Conservation (phyloP, 2,797 vertebrate species). For the Champsocephalus esox region DNA sequence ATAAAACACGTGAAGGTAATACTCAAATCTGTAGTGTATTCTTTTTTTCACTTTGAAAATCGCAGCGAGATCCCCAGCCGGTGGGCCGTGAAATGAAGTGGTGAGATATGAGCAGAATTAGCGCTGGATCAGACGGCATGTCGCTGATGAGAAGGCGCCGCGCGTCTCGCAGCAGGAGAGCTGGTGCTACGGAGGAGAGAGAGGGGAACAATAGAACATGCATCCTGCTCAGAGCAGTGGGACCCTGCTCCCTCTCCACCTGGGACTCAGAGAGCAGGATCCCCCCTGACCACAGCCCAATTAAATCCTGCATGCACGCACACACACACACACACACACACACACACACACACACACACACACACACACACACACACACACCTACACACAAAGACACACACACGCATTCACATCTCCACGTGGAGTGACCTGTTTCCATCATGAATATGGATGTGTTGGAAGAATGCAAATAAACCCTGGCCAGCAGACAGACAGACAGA, state of each 20-base stretch:
- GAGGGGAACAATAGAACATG: constrained; percentile 75
- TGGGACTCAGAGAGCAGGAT: constrained; percentile 82
- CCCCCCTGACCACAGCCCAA: constrained; percentile 86
- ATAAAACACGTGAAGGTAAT: constrained; percentile 10
- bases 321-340: constrained; percentile 24
- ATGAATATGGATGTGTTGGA: constrained; percentile 87
- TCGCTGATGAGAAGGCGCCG: constrained; percentile 74
- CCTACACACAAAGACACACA: constrained; percentile 17
- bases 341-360: constrained; percentile 21
- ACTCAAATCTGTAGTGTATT: constrained; percentile 18
- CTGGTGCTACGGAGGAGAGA: constrained; percentile 51
- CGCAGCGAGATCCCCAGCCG: constrained; percentile 54
- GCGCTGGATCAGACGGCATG: constrained; percentile 71
- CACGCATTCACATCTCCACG: constrained; percentile 59
- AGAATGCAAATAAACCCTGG: constrained; percentile 83
- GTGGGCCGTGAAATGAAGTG: constrained; percentile 73
- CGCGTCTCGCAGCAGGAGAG: constrained; percentile 65
- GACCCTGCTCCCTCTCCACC: constrained; percentile 84
- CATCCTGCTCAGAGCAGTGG: constrained; percentile 81
- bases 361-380: constrained; percentile 9
- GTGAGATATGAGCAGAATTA: constrained; percentile 75
- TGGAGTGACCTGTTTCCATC: constrained; percentile 83
- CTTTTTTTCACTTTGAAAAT: constrained; percentile 37
- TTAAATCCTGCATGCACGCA: constrained; percentile 74
- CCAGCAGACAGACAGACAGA: constrained; percentile 35